Evolutionary conservation across 2,113 vertebrate genomes (phyloP).

Genomic region (Alethe diademata): DNA sequence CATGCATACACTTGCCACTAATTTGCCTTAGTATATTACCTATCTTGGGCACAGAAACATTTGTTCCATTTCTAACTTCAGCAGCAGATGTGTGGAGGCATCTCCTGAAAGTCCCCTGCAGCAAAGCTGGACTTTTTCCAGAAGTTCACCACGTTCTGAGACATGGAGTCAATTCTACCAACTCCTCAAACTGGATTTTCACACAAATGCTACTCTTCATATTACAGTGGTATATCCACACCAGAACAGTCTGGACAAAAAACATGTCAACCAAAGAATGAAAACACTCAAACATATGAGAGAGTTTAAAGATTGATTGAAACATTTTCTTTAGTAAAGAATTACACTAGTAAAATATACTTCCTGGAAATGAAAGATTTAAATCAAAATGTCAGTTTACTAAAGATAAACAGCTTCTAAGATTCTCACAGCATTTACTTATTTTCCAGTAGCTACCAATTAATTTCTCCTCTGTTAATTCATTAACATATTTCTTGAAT

Average conservation of each 20-base stretch:
- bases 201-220: background rate
- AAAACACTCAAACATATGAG: background rate
- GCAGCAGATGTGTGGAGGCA: background rate
- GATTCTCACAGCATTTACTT: background rate
- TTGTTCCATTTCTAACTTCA: background rate
- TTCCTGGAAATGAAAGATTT: background rate
- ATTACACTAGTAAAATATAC: background rate
- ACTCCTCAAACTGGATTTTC: background rate
- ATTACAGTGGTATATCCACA: background rate
- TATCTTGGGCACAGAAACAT: background rate
- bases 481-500: background rate
- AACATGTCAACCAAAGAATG: background rate
- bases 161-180: background rate
- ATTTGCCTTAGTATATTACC: background rate
- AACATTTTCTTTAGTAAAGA: background rate
- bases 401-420: background rate
- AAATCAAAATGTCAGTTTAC: background rate
- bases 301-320: background rate
- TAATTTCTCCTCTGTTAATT: background rate
- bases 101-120: background rate
- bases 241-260: background rate
- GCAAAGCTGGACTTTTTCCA: background rate
- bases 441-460: background rate
- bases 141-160: background rate
- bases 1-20: accelerated